Evolutionary conservation across 2,113 vertebrate genomes (phyloP).

Genomic region (Sterna hirundo): DNA sequence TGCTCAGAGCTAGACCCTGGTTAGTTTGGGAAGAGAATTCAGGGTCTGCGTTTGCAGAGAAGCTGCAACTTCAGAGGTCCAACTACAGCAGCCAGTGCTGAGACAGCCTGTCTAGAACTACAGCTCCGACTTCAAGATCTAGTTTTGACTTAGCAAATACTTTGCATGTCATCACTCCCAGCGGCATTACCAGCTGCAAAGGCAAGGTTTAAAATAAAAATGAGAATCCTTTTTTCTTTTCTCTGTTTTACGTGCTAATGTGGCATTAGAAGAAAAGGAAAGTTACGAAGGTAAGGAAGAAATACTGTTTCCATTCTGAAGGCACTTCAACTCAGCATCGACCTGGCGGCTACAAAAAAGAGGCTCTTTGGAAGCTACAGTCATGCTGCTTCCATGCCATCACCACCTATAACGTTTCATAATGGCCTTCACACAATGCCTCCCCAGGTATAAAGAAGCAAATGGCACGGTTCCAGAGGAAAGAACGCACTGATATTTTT

Average conservation of each 20-base stretch:
- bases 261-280: not conserved
- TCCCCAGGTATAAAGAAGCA: not conserved
- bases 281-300: not conserved
- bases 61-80: not conserved
- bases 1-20: not conserved
- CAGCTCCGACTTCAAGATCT: not conserved
- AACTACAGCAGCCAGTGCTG: not conserved
- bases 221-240: not conserved
- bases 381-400: not conserved
- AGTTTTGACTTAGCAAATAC: not conserved
- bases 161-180: not conserved
- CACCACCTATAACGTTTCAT: not conserved
- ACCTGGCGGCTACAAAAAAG: not conserved
- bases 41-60: not conserved
- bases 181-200: not conserved
- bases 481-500: not conserved
- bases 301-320: not conserved
- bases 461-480: not conserved
- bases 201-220: not conserved
- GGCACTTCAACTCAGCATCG: not conserved
- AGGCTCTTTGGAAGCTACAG: not conserved
- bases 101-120: not conserved
- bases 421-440: not conserved
- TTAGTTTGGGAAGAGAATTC: not conserved
- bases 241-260: not conserved